phyloP scores from a whole-genome alignment of 2,797 vertebrate species.

The Sebastes diaconus region DNA sequence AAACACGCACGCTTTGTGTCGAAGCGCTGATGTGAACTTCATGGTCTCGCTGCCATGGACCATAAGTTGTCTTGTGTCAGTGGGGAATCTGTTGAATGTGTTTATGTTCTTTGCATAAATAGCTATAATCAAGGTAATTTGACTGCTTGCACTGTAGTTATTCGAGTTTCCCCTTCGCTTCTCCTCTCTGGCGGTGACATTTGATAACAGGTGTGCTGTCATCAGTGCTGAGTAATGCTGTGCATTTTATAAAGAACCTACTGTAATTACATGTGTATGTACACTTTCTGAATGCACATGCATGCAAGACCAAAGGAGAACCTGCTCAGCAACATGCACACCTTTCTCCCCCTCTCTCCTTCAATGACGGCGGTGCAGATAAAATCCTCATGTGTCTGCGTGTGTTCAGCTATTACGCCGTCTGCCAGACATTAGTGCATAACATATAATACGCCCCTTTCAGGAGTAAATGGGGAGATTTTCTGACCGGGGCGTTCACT shows the following conservation, averaged over 20 bases:
- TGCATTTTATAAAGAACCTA: conserved; percentile 16
- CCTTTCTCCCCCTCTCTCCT: conserved; percentile 20
- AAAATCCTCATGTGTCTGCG: conserved; percentile 33
- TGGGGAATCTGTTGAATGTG: conserved; percentile 49
- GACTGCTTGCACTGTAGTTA: conserved; percentile 38
- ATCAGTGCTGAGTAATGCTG: conserved; percentile 30
- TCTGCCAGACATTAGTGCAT: conserved; percentile 27
- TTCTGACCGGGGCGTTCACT: conserved; percentile 46
- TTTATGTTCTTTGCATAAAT: conserved; percentile 67
- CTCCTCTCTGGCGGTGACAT: conserved; percentile 20
- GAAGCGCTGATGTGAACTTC: conserved; percentile 44
- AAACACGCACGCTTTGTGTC: conserved; percentile 37
- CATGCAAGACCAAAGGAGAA: conserved; percentile 1
- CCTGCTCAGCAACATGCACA: conserved; percentile 30
- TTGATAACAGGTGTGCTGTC: conserved; percentile 50
- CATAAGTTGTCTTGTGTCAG: conserved; percentile 49
- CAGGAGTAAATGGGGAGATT: conserved; percentile 53
- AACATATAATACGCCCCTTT: conserved; percentile 44
- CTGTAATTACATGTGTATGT: conserved; percentile 16
- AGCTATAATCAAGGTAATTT: conserved; percentile 61
- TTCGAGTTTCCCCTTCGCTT: conserved; percentile 15
- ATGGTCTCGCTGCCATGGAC: conserved; percentile 30
- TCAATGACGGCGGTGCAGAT: conserved; percentile 9
- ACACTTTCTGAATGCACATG: background rate
- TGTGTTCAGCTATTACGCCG: conserved; percentile 31